Conservation (phyloP, 2,797 vertebrate genomes). For the Myotis planiceps region DNA sequence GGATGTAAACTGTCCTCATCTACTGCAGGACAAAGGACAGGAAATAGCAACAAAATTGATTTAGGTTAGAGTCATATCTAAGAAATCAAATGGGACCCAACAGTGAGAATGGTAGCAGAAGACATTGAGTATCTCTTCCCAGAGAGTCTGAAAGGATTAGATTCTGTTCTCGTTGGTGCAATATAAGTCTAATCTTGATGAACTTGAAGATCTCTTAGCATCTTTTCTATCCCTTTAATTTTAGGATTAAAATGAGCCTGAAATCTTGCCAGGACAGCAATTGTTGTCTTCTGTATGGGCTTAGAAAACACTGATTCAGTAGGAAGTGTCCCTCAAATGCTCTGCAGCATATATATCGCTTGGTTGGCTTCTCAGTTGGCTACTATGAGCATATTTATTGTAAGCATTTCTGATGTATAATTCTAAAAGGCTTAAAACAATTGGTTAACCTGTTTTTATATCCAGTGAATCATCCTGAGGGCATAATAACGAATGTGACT, state of each 20-base stretch:
- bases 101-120: background rate
- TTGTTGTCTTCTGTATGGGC: background rate
- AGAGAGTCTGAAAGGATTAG: constrained; percentile 46
- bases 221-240: constrained; percentile 59
- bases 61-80: background rate
- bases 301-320: background rate
- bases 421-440: constrained; percentile 80
- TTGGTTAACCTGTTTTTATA: constrained; percentile 75
- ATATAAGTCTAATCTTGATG: constrained; percentile 65
- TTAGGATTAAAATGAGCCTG: constrained; percentile 64
- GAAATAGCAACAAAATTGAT: background rate
- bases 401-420: constrained; percentile 71
- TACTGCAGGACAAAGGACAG: background rate
- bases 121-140: background rate
- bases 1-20: background rate
- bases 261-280: constrained; percentile 41
- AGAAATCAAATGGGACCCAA: constrained; percentile 1
- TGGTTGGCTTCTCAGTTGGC: constrained; percentile 74
- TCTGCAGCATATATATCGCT: constrained; percentile 56
- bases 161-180: constrained; percentile 64
- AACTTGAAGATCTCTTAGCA: constrained; percentile 51
- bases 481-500: background rate
- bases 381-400: constrained; percentile 78
- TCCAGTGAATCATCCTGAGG: constrained; percentile 74
- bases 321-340: background rate